Evolutionary conservation across 2,113 vertebrate genomes (phyloP).

Genomic region (Aphyosemion australe): DNA sequence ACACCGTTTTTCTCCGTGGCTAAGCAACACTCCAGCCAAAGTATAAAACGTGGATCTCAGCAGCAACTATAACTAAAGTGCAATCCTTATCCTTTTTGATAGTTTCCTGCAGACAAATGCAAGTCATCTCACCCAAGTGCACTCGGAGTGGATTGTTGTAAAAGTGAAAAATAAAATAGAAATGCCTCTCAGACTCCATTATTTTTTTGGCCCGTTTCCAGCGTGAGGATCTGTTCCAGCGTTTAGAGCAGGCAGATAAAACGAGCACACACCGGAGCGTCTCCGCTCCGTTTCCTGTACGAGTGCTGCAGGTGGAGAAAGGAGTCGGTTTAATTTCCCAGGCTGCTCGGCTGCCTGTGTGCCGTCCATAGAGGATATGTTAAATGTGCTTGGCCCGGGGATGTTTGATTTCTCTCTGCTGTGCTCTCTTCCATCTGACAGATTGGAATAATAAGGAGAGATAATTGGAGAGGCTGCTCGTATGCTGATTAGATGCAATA

Average conservation of each 20-base stretch:
- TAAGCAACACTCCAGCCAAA: not conserved
- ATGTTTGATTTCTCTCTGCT: slow-evolving; percentile 74
- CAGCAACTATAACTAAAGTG: slow-evolving; percentile 40
- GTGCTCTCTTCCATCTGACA: slow-evolving; percentile 71
- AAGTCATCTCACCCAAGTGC: slow-evolving; percentile 63
- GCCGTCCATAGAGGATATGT: slow-evolving; percentile 65
- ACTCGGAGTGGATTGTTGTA: slow-evolving; percentile 37
- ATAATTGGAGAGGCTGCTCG: slow-evolving; percentile 74
- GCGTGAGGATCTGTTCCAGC: slow-evolving; percentile 39
- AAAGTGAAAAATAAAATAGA: slow-evolving; percentile 1
- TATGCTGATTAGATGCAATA: slow-evolving; percentile 59
- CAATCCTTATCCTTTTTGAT: slow-evolving; percentile 54
- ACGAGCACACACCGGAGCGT: slow-evolving; percentile 39
- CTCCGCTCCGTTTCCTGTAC: slow-evolving; percentile 37
- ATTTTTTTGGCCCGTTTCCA: slow-evolving; percentile 51
- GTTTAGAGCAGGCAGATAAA: slow-evolving; percentile 50
- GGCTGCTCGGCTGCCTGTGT: slow-evolving; percentile 36
- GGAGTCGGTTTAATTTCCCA: slow-evolving; percentile 69
- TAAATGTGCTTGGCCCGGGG: slow-evolving; percentile 69
- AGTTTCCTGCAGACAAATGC: slow-evolving; percentile 57
- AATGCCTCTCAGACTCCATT: slow-evolving; percentile 58
- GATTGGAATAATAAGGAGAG: slow-evolving; percentile 75
- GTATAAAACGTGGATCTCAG: slow-evolving; percentile 31
- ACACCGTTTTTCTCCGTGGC: slow-evolving; percentile 16
- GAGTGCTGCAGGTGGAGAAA: slow-evolving; percentile 66